Evolutionary conservation across 2,797 vertebrate genomes (phyloP).

Genomic region (Eleutherodactylus coqui): DNA sequence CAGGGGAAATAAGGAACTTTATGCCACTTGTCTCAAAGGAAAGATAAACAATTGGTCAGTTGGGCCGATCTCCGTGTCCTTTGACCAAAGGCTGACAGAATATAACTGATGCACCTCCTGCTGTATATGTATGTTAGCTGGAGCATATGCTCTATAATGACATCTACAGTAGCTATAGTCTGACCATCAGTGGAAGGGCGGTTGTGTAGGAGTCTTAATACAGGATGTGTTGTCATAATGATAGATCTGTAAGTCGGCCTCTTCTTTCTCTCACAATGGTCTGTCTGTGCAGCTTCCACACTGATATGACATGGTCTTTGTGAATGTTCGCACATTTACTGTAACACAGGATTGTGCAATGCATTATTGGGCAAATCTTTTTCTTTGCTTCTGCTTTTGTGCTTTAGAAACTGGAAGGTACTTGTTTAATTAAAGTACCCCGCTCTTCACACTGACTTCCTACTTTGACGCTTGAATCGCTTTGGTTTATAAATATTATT

Average conservation of each 20-base stretch:
- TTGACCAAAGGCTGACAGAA: background rate
- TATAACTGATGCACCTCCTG: no score
- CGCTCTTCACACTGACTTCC: background rate
- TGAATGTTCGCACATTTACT: constrained; percentile 6
- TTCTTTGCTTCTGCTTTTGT: constrained; percentile 37
- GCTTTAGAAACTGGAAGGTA: background rate
- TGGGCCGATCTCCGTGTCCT: background rate
- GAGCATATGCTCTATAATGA: no score
- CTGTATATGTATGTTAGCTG: no score
- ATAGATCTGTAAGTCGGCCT: background rate
- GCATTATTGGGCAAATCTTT: background rate
- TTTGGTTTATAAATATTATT: background rate
- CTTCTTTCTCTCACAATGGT: background rate
- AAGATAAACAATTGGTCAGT: background rate
- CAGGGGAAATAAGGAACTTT: background rate
- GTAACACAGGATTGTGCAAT: constrained; percentile 18
- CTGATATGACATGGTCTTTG: background rate
- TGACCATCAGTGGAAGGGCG: background rate
- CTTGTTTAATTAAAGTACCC: background rate
- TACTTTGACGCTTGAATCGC: background rate
- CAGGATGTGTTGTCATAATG: constrained; percentile 32
- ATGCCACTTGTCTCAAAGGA: background rate
- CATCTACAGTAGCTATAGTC: background rate
- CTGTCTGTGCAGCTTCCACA: background rate
- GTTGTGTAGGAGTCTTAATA: background rate